Conservation (phyloP, 2,797 vertebrate species). For the Coranthus polyacanthus region DNA sequence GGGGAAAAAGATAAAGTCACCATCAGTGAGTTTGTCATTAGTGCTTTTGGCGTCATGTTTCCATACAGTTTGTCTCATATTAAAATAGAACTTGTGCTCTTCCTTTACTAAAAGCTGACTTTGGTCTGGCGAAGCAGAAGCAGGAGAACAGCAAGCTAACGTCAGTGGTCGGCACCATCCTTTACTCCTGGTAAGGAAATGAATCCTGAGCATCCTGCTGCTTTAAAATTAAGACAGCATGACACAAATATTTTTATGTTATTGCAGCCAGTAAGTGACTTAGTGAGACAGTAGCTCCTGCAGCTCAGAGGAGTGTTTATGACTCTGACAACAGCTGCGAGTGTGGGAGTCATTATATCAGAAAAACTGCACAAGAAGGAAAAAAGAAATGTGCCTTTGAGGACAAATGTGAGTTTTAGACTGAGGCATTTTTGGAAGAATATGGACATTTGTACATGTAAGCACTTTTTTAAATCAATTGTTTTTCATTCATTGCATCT, state of each 20-base stretch:
- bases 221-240: neutral
- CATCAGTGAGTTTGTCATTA: conserved; percentile 84
- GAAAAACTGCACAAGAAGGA: no score
- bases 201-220: neutral
- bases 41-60: neutral
- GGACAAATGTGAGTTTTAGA: neutral
- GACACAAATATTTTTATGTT: neutral
- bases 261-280: neutral
- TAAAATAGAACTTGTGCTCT: neutral
- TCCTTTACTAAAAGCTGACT: conserved; percentile 87
- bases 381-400: no score
- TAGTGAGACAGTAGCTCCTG: neutral
- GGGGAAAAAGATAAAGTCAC: conserved; percentile 92
- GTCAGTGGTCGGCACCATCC: conserved; percentile 92
- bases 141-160: conserved; percentile 92
- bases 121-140: conserved; percentile 94
- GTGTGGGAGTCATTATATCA: neutral
- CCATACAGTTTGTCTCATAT: neutral
- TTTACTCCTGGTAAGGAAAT: conserved; percentile 91
- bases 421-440: neutral
- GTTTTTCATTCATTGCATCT: no score
- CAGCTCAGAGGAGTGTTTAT: conserved; percentile 7
- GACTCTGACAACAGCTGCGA: neutral
- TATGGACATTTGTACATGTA: neutral
- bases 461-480: neutral